Base-by-base conservation (phyloP, 2,888 invertebrate genomes). In the Tortrix viridana region DNA sequence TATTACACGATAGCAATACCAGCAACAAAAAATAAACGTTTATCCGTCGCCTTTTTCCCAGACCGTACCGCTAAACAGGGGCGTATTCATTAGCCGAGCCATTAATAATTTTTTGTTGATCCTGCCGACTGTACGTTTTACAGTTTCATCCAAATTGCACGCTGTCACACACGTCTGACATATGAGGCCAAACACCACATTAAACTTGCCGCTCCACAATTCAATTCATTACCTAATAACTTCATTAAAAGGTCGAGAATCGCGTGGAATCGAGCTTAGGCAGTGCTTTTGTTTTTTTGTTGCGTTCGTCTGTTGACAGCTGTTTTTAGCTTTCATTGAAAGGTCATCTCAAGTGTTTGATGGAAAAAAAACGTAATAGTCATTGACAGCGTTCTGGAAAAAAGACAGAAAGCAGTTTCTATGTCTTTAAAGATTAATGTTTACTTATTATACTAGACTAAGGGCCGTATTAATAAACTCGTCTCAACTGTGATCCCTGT, bases 41-140 rank as follows among this genome's bases (percentile, higher is more conserved):
- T 19, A 18, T 19, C 44, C 18, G n/a, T 48, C 6, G 20, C n/a
- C n/a, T 56, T 50, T 37, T 61, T 26, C 62, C 46, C 46, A 4
- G 23, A 49, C 64, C 32, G 32, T 64, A 54, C 59, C 38, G n/a
- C 57, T 77, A 78, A 81, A 79, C 80, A 77, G 70, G 72, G 73
- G 77, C 76, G 82, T 84, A 86, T 88, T 89, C 87, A 89, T 89
- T 89, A 89, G 84, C 75, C 73, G 76, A 72, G 64, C 80, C 87
- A 89, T 89, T 88, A 87, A 89, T 89, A 87, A 88, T 87, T 88
- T 88, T 89, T 88, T 88, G 88, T 87, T 81, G 81, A 84, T 84
- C 77, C 84, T 49, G 80, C 72, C 66, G 74, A 79, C 78, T 74
- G 74, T 74, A 66, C 69, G 75, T 72, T 79, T 80, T 77, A 82